Base-by-base conservation (phyloP, 2,888 invertebrate species). In the Phaonia tiefii region DNA sequence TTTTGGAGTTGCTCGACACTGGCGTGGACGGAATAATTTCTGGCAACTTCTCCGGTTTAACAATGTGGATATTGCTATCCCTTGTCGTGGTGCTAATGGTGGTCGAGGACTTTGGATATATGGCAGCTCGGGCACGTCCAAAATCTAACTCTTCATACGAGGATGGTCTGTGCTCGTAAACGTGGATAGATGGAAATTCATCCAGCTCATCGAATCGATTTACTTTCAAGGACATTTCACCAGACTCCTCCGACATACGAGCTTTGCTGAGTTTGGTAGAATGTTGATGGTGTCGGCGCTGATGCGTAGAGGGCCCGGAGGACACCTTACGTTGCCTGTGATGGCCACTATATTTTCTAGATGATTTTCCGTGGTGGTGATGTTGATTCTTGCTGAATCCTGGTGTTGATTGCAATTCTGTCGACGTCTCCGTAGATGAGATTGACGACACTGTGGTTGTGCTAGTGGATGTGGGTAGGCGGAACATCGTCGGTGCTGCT, bases 11-110 rank as follows among this genome's bases (percentile, higher is more conserved):
- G 46, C 87, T 87, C 1, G 89, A 87, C 1, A 88, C 85, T 0
- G 89, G 89, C 1, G 90, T 90, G 51, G 90, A 89, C 26, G 89
- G 89, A 70, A 89, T 86, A 20, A 89, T 86, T 44, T 89, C 89
- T n/a, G 88, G 89, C 71, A 89, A 83, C 76, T 88, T 87, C 79
- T 91, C 91, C 1, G 90, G 88, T 69, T 88, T 88, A 1, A 91
- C 89, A 46, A 90, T 89, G 75, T 90, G 91, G 25, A 91, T 91
- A 72, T 88, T 88, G 80, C 90, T 91, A 66, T 91, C 91, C n/a
- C 88, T 87, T 0, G 88, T 85, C n/a, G 88, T 87, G 7, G 83
- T 79, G 58, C 75, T 83, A 56, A 78, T 83, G 37, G 82, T 75
- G 11, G 83, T 83, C 20, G 84, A 84, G 15, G 85, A 84, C 37